Evolutionary conservation across 2,888 invertebrate genomes (phyloP).

Genomic region (Caenorhabditis zanzibari): DNA sequence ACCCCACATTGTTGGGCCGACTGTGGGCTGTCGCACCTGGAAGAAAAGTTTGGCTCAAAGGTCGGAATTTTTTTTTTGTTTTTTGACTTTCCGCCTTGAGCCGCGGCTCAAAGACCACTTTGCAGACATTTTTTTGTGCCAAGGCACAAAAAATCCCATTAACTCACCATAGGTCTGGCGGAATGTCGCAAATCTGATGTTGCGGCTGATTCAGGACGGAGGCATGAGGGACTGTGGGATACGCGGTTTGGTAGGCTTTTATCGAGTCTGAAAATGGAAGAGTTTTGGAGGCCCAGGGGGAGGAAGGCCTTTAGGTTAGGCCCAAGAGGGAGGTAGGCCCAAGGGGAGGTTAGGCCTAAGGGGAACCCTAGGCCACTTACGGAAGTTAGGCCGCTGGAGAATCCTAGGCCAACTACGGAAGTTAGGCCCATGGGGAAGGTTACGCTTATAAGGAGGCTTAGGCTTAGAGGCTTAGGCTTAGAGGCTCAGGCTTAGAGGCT

Average conservation of each 20-base stretch:
- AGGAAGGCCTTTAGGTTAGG: no score
- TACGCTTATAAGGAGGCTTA: no score
- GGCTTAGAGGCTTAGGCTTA: no score
- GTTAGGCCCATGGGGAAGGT: no score
- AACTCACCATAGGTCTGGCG: constrained; percentile 75
- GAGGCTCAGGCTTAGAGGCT: no score
- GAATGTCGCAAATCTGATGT: constrained; percentile 73
- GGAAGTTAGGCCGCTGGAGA: no score
- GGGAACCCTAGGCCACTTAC: no score
- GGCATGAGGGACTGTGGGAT: constrained; percentile 62
- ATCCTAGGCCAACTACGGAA: no score
- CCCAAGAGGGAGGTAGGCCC: no score
- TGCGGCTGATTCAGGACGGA: constrained; percentile 51
- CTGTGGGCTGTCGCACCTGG: constrained; percentile 78
- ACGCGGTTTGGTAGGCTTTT: constrained; percentile 71
- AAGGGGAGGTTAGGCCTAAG: no score
- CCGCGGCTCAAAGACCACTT: not conserved
- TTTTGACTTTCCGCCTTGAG: not conserved
- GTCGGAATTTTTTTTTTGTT: no score
- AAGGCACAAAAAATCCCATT: not conserved
- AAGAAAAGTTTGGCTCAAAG: constrained; percentile 10
- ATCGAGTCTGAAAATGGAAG: constrained; percentile 57
- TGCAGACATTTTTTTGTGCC: no score
- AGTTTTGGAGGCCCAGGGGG: not conserved
- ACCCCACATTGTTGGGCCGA: constrained; percentile 80